Evolutionary conservation across 2,888 invertebrate genomes (phyloP).

Genomic region (Willowsia nigromaculata): DNA sequence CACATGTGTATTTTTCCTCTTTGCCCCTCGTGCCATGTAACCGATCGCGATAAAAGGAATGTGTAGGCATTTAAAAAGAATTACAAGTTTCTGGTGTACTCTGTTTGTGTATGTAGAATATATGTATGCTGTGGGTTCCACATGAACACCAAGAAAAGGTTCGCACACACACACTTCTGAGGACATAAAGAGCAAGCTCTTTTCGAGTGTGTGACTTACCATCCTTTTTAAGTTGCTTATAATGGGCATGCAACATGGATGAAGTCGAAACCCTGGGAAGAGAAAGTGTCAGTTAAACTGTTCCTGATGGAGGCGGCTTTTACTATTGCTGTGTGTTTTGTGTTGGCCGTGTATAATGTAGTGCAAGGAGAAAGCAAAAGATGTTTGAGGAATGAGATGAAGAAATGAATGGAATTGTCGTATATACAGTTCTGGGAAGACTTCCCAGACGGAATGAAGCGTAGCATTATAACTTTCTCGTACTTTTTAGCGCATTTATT

Average conservation of each 20-base stretch:
- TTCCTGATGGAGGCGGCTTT: conserved; percentile 26
- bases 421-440: conserved; percentile 14
- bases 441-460: conserved; percentile 45
- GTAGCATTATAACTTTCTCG: conserved; percentile 15
- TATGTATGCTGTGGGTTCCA: neutral
- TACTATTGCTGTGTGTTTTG: neutral
- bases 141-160: neutral
- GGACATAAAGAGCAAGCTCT: conserved; percentile 12
- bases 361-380: neutral
- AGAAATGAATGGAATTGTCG: conserved; percentile 44
- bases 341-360: neutral
- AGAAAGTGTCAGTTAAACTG: conserved; percentile 32
- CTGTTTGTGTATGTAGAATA: neutral
- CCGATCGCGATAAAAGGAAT: conserved; percentile 47
- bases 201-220: neutral
- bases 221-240: conserved; percentile 42
- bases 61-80: conserved; percentile 49
- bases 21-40: neutral
- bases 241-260: conserved; percentile 32
- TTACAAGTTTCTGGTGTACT: conserved; percentile 36
- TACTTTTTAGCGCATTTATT: conserved; percentile 21
- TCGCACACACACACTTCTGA: neutral
- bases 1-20: neutral
- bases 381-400: neutral
- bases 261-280: conserved; percentile 27